Evolutionary conservation across 2,797 vertebrate genomes (phyloP).

Genomic region (Percopsis omiscomaycus): DNA sequence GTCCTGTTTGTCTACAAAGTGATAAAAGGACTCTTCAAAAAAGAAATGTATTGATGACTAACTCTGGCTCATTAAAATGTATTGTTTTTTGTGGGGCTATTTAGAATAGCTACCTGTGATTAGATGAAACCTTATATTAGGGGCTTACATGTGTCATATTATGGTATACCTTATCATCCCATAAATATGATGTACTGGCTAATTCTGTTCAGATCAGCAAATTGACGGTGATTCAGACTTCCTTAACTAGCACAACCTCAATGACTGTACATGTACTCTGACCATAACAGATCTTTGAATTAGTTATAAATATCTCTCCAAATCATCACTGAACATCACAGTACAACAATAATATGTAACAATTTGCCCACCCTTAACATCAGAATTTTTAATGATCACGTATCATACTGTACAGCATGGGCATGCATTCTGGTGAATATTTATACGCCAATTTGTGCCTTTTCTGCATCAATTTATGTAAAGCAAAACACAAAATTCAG

Average conservation of each 20-base stretch:
- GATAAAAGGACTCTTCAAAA: too few species aligned
- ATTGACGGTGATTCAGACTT: conserved; percentile 2
- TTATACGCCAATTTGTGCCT: neutral
- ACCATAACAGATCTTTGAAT: too few species aligned
- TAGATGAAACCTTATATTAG: conserved; percentile 46
- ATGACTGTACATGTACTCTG: too few species aligned
- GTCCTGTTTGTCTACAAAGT: too few species aligned
- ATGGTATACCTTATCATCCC: conserved; percentile 33
- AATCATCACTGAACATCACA: too few species aligned
- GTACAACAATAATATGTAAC: too few species aligned
- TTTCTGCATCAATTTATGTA: neutral
- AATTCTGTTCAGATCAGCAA: conserved; percentile 21
- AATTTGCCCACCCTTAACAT: too few species aligned
- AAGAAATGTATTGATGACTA: conserved; percentile 40
- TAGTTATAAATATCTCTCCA: too few species aligned
- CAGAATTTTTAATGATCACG: too few species aligned
- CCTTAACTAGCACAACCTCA: too few species aligned
- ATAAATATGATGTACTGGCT: conserved; percentile 30
- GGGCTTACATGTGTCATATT: conserved; percentile 39
- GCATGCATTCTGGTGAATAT: too few species aligned
- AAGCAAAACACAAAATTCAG: neutral
- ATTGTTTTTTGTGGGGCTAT: conserved; percentile 55
- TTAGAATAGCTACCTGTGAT: conserved; percentile 50
- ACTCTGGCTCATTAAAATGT: conserved; percentile 65
- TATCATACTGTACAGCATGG: too few species aligned